A percentile compares a stretch with the other conserved stretches of the same genome.
phyloP scores from a whole-genome alignment of 2,797 vertebrate species.

The Microhierax caerulescens region DNA sequence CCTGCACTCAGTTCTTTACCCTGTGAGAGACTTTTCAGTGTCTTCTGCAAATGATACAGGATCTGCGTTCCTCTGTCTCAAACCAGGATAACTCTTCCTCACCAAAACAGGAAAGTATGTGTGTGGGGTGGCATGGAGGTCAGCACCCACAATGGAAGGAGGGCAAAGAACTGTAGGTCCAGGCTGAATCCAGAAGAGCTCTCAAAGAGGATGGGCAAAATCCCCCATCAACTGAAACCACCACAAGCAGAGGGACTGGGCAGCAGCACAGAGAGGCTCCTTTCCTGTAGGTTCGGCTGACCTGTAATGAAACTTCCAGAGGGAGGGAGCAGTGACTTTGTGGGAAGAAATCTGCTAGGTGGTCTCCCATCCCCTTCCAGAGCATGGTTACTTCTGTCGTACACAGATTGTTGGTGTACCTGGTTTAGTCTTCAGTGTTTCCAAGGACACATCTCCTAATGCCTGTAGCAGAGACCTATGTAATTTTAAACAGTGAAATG shows the following conservation, averaged over 20 bases:
- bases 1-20: neutral
- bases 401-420: neutral
- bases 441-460: neutral
- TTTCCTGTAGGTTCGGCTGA: neutral
- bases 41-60: neutral
- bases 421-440: neutral
- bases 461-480: neutral
- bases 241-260: neutral
- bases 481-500: neutral
- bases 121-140: neutral
- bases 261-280: neutral
- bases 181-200: neutral
- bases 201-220: neutral
- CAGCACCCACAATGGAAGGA: neutral
- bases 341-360: neutral
- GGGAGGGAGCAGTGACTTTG: accelerated
- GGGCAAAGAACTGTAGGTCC: neutral
- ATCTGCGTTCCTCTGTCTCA: neutral
- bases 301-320: neutral
- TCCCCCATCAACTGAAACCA: neutral
- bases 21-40: neutral
- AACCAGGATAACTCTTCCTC: neutral
- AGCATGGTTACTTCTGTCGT: neutral
- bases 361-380: neutral
- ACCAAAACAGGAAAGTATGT: neutral